Percentiles rank a stretch among this genome's conserved stretches.
Conservation (phyloP, 2,888 invertebrate genomes). For the Andrena chrysosceles region DNA sequence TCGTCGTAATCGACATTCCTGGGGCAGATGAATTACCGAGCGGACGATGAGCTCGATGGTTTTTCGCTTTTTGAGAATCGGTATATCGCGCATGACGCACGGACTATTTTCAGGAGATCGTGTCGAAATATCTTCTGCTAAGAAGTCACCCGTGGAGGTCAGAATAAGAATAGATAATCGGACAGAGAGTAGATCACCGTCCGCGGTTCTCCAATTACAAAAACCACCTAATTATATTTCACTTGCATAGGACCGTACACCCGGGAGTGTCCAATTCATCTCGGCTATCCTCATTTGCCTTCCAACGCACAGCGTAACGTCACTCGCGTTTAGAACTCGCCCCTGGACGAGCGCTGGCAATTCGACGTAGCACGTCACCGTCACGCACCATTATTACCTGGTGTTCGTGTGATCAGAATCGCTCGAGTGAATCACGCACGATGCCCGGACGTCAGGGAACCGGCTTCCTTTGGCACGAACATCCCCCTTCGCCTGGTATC, state of each 20-base stretch:
- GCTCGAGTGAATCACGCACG: slow-evolving; percentile 73
- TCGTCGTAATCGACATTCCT: slow-evolving; percentile 40
- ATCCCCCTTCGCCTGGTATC: slow-evolving; percentile 5
- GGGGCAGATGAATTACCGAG: slow-evolving; percentile 10
- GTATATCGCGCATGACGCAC: slow-evolving; percentile 8
- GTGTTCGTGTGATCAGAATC: slow-evolving; percentile 61
- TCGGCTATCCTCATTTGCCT: slow-evolving; percentile 2
- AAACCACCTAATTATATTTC: background rate
- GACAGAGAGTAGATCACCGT: background rate
- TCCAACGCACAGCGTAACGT: background rate
- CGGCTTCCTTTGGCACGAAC: slow-evolving; percentile 42
- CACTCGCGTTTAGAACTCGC: background rate
- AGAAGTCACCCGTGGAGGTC: slow-evolving; percentile 15
- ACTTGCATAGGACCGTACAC: background rate
- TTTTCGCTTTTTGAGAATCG: slow-evolving; percentile 3
- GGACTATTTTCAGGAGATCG: slow-evolving; percentile 4
- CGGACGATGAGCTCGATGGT: background rate
- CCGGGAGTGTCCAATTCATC: background rate
- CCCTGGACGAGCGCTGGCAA: slow-evolving; percentile 14
- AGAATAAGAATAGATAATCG: slow-evolving; percentile 10
- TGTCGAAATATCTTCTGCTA: background rate
- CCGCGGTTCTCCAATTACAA: background rate
- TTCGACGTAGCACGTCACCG: slow-evolving; percentile 14
- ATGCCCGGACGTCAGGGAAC: slow-evolving; percentile 32
- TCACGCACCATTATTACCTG: slow-evolving; percentile 51